Percentiles rank a stretch among this genome's conserved stretches.
Evolutionary conservation across 2,797 vertebrate genomes (phyloP).

Genomic region (Gymnoscopelus microlampas): DNA sequence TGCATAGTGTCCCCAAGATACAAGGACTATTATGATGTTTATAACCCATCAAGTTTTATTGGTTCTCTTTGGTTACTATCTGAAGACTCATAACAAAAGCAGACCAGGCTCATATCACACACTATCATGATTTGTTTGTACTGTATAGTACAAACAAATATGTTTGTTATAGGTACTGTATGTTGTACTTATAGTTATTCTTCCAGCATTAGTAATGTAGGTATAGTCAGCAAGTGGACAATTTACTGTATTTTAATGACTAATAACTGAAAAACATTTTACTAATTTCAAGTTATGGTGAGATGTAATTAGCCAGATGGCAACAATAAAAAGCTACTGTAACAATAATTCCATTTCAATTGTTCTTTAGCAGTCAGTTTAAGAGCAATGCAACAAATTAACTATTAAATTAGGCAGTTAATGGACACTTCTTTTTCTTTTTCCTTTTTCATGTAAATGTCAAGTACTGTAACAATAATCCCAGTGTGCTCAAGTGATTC

Average conservation of each 20-base stretch:
- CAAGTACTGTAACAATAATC: neutral
- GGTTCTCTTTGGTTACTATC: slow-evolving; percentile 22
- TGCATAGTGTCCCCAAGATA: too few relatives aligned
- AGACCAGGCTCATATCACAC: neutral
- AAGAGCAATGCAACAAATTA: too few relatives aligned
- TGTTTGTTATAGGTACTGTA: too few relatives aligned
- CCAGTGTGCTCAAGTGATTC: neutral
- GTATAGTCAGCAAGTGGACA: neutral
- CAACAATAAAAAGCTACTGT: too few relatives aligned
- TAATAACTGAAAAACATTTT: neutral
- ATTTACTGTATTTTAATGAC: neutral
- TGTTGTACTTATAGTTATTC: neutral
- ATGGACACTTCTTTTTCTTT: too few relatives aligned
- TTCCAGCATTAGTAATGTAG: slow-evolving; percentile 23
- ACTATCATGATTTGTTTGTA: too few relatives aligned
- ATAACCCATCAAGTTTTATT: slow-evolving; percentile 19
- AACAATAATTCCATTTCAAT: too few relatives aligned
- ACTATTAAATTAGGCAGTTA: too few relatives aligned
- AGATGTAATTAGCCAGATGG: too few relatives aligned
- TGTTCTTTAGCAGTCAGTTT: too few relatives aligned
- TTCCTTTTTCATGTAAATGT: too few relatives aligned
- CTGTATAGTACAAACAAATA: too few relatives aligned
- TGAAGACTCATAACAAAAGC: slow-evolving; percentile 19
- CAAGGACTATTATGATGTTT: slow-evolving; percentile 1
- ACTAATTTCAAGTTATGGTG: neutral